phyloP scores from a whole-genome alignment of 2,888 invertebrate genomes.

The Abrostola triplasia region DNA sequence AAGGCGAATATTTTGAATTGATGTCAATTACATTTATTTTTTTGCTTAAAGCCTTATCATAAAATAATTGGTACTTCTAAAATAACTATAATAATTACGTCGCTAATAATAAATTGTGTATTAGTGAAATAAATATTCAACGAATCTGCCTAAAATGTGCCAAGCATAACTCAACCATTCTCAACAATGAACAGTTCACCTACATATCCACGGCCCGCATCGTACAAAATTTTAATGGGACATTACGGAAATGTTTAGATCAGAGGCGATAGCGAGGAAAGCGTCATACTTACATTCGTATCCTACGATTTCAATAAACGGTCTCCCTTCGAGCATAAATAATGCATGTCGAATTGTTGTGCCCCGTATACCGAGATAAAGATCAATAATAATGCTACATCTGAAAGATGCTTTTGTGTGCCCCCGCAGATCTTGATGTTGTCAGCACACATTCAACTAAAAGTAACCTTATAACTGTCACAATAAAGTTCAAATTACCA shows the following conservation, averaged over 20 bases:
- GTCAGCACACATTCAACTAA: constrained; percentile 25
- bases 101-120: neutral
- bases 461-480: constrained; percentile 15
- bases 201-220: constrained; percentile 62
- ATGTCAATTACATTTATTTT: neutral
- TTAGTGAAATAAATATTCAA: neutral
- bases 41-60: too few relatives aligned
- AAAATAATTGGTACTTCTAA: too few relatives aligned
- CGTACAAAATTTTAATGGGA: constrained; percentile 62
- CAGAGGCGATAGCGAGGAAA: constrained; percentile 57
- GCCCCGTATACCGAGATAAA: constrained; percentile 69
- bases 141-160: constrained; percentile 1
- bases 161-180: constrained; percentile 22
- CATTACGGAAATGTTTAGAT: constrained; percentile 60
- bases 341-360: constrained; percentile 84
- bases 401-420: constrained; percentile 59
- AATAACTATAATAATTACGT: too few relatives aligned
- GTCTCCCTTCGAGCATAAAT: constrained; percentile 81
- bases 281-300: constrained; percentile 69
- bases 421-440: constrained; percentile 37
- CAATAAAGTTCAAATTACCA: constrained; percentile 22
- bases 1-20: neutral
- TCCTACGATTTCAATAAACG: constrained; percentile 84
- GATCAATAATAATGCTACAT: constrained; percentile 74
- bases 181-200: constrained; percentile 45